Evolutionary conservation across 2,797 vertebrate species (phyloP), one percentile per base, ranked within the genome.

Genomic region (Rhyacichthys aspro): DNA sequence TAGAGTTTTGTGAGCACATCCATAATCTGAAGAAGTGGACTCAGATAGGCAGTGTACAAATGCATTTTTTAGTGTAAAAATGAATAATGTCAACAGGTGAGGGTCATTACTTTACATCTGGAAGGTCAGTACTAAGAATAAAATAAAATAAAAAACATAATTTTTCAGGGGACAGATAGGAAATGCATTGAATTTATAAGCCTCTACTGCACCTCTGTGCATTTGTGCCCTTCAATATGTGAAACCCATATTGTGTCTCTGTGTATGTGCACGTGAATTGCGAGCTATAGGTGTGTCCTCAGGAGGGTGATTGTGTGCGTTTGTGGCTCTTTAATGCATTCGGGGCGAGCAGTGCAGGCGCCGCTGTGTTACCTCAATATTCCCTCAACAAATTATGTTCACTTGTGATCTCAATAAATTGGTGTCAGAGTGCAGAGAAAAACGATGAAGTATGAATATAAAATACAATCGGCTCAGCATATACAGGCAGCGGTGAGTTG

Each of bases 351-450:
- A 17, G 45, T 43, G 60, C 62, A 44, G 72, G 60, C 63, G 33
- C 52, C 52, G 56, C 41, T 53, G 64, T 32, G 16, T 65, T 74
- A 64, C 74, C 67, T 63, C 66, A 48, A 38, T 72, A 78, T 76
- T 78, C 76, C 82, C 86, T 59, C 65, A 85, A 82, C 82, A 86
- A 85, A 89, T 83, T 81, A 86, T 58, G 68, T 76, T 84, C 76
- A 73, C 70, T 76, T 80, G 70, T 82, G 78, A 84, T 80, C 74
- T 69, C 70, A 72, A 80, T 80, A 81, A 82, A 87, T 76, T 79
- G 69, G 76, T 76, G 74, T 83, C 77, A 82, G 66, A 78, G 82
- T 55, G 65, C 74, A 81, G 42, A 15, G 45, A 75, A 74, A 67
- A 70, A 81, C 76, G 66, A 80, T 59, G 71, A 18, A 64, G 57